Evolutionary conservation across 2,888 invertebrate species (phyloP).

Genomic region (Epiblema foenella): DNA sequence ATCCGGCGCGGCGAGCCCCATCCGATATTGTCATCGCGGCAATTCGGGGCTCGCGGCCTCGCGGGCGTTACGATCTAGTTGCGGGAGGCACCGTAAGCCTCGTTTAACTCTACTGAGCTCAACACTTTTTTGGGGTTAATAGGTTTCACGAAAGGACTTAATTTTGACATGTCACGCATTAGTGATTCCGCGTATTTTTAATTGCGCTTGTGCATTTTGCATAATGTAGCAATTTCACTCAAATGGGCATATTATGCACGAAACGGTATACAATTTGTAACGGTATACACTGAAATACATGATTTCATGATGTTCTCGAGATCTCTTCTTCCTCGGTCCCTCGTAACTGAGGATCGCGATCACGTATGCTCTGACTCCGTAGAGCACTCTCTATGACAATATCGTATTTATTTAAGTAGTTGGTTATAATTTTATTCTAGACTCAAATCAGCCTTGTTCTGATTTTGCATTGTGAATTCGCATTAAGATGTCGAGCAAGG

Average conservation of each 20-base stretch:
- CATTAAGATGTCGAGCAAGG: slow-evolving; percentile 28
- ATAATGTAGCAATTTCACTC: slow-evolving; percentile 12
- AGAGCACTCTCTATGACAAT: too few relatives aligned
- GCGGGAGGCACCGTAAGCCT: slow-evolving; percentile 47
- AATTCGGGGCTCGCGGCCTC: slow-evolving; percentile 47
- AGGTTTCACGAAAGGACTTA: slow-evolving; percentile 44
- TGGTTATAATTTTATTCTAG: background rate
- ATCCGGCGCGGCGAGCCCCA: slow-evolving; percentile 47
- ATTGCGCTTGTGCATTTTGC: slow-evolving; percentile 15
- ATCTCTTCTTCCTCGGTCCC: background rate
- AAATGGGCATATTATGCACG: background rate
- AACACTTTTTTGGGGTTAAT: slow-evolving; percentile 45
- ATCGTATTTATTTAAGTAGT: too few relatives aligned
- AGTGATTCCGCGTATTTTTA: slow-evolving; percentile 29
- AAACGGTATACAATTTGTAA: too few relatives aligned
- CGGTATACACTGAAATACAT: background rate
- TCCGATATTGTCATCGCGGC: slow-evolving; percentile 48
- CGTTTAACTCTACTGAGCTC: slow-evolving; percentile 41
- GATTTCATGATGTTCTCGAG: background rate
- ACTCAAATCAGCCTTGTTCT: slow-evolving; percentile 37
- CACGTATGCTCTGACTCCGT: too few relatives aligned
- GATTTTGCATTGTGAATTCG: slow-evolving; percentile 35
- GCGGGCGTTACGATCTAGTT: slow-evolving; percentile 51
- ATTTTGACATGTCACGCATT: slow-evolving; percentile 43
- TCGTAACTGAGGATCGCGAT: too few relatives aligned